Evolutionary conservation across 2,113 vertebrate species (phyloP), one percentile per base, ranked within the genome.

Genomic region (Carettochelys insculpta): DNA sequence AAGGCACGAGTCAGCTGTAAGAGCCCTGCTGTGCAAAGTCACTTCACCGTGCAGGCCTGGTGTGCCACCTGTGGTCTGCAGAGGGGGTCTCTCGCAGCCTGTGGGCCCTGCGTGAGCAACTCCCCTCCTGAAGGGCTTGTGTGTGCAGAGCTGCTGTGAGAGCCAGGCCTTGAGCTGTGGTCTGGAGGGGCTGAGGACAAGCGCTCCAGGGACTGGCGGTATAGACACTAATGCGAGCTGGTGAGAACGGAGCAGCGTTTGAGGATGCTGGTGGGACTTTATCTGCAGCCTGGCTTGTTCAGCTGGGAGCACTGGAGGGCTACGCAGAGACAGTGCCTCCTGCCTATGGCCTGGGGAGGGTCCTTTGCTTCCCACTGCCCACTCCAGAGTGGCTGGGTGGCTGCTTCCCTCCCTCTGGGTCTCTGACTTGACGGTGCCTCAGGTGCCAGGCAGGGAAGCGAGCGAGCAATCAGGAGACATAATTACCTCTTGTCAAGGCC

Each of bases 61-160:
- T 71, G 38, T 71, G 65, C 38, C 31, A 3, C 58, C 58, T 4
- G 73, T 34, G 2, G 5, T 51, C 77, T 78, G 73, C 31, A 0
- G 0, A 0, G 1, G 19, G 25, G 3, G 51, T 83, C 54, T 24
- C 81, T 22, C 9, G 2, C 53, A 1, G 27, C 34, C 76, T 77
- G 88, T 27, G 34, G n/a, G n/a, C n/a, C n/a, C n/a, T n/a, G n/a
- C n/a, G n/a, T n/a, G n/a, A n/a, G n/a, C n/a, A 34, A 17, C 31
- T 61, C 58, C 14, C 58, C 31, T 61, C 31, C 31, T n/a, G n/a
- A n/a, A n/a, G n/a, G n/a, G n/a, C n/a, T n/a, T n/a, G 65, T 20
- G 19, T 24, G 19, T 5, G 11, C 22, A 5, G 68, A 24, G 68
- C 34, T 43, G n/a, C 22, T 2, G 3, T 41, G 68, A 43, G 43